These are phyloP conservation scores for Ellobium chinense DNA, from an alignment of 2,888 invertebrate species.

Conservation along the genomic window DNA sequence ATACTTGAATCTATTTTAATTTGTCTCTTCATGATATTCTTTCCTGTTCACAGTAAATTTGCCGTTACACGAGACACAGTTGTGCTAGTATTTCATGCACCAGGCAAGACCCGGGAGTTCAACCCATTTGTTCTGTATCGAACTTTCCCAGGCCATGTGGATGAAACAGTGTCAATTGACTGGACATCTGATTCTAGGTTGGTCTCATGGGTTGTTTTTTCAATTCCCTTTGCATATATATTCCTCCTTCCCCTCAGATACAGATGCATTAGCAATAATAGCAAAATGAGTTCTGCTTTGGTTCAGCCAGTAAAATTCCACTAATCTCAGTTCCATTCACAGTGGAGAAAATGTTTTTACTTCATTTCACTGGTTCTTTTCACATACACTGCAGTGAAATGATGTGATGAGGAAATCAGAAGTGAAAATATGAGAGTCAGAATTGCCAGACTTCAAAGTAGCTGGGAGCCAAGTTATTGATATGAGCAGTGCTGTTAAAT, in stretches of 20 bases:
- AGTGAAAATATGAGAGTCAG: no score
- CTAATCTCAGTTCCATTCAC: no score
- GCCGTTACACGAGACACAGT: constrained; percentile 92
- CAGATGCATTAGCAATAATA: neutral
- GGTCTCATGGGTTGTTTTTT: constrained; percentile 11
- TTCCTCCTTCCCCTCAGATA: neutral
- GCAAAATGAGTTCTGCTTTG: neutral
- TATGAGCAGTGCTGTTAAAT: neutral
- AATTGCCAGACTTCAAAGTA: no score
- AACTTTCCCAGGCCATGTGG: constrained; percentile 89
- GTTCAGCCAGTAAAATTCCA: no score
- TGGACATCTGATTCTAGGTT: constrained; percentile 95
- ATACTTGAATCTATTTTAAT: no score
- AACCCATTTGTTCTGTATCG: constrained; percentile 92
- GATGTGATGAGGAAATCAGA: no score
- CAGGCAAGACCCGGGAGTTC: constrained; percentile 89
- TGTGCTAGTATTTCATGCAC: constrained; percentile 88
- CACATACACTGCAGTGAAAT: no score
- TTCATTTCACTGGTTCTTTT: no score
- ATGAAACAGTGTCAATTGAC: constrained; percentile 91
- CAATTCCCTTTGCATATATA: neutral
- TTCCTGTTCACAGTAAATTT: constrained; percentile 86
- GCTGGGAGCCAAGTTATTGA: no score
- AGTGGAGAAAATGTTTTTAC: no score
- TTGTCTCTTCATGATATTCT: no score